Base-by-base conservation (phyloP, 2,888 invertebrate species). In the Callyntrura guangdongensis region DNA sequence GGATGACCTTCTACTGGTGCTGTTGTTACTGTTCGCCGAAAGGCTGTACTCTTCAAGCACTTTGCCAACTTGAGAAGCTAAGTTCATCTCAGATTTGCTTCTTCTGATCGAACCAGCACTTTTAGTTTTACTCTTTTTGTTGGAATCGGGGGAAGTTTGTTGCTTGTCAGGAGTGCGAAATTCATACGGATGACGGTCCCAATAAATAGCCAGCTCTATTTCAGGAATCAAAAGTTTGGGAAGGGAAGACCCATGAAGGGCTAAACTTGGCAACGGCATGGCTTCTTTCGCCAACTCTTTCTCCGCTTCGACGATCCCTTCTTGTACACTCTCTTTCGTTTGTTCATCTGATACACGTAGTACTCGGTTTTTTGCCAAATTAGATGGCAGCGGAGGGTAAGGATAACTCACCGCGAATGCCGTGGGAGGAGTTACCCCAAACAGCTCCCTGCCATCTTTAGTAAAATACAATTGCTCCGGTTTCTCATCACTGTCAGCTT, bases 191-290 rank as follows among this genome's bases (percentile, higher is more conserved):
- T 92, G 91, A n/a, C 93, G 84, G 61, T 93, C 93, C 93, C 93
- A 93, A 89, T 93, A 93, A n/a, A 93, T 45, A 0, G 93, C 93
- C 36, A 93, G 47, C 49, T 93, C 93, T 36, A 93, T 93, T 83
- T 93, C 93, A 6, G 93, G 87, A 49, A 91, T 64, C 36, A 90
- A 47, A 0, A 81, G 8, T 85, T 89, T 89, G 12, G 72, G 59
- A 47, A 89, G 77, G 12, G 89, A 85, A 27, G 79, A 53, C 14
- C 89, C 89, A 25, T 85, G 49, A 0, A 89, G 9, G 14, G 77
- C 11, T 47, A 90, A 82, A n/a, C 81, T 49, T 0, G 90, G 90
- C 12, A 86, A 81, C 1, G 77, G 90, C 83, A 81, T 77, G n/a
- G 69, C 86, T 83, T 91, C 81, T 25, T 87, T 83, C 45, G 74